Base-by-base conservation (phyloP, 1,140 invertebrate species). In the Choristoneura fumiferana region DNA sequence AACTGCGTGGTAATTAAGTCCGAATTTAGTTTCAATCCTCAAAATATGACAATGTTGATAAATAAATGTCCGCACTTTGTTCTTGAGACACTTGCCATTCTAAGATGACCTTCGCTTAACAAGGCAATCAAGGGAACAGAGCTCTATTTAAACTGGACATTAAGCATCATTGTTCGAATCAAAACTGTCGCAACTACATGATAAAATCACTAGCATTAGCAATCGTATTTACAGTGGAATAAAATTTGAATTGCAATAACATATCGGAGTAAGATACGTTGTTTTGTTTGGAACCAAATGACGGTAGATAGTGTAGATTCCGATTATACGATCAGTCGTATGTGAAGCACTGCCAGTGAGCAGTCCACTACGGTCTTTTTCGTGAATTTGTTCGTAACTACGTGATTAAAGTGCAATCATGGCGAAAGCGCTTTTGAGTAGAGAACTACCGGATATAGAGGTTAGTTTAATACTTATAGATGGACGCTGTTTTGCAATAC, bases 361-460 rank as follows among this genome's bases (percentile, higher is more conserved):
- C 69, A 81, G 84, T 83, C 82, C 79, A 71, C 78, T 81, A 67
- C 73, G 67, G 22, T 22, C n/a, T 18, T 22, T 29, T 22, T 22
- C 18, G 43, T 17, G 55, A 59, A 43, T n/a, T 35, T 39, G 12
- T 15, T 58, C 52, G 18, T 29, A 12, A 13, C 57, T 61, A 22
- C 36, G 43, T 60, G 70, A 62, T 15, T 52, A 75, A 69, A 59
- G 18, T 22, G 6, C 18, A 22, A 49, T 29, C 8, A 88, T 89
- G 87, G 72, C 89, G 39, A 90, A 89, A 61, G 71, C 81, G 55
- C 67, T 91, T 17, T 65, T 94, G 33, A 94, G 92, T 73, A 92
- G 91, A 78, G 93, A 94, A 67, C 65, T 93, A 33, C 91, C 92
- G 14, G 93, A 94, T 78, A 94, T 94, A 60, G 93, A 94, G 91